These are phyloP conservation scores for Drosophila tsacasi DNA, from an alignment of 1,140 invertebrate genomes.

Conservation along the genomic window DNA sequence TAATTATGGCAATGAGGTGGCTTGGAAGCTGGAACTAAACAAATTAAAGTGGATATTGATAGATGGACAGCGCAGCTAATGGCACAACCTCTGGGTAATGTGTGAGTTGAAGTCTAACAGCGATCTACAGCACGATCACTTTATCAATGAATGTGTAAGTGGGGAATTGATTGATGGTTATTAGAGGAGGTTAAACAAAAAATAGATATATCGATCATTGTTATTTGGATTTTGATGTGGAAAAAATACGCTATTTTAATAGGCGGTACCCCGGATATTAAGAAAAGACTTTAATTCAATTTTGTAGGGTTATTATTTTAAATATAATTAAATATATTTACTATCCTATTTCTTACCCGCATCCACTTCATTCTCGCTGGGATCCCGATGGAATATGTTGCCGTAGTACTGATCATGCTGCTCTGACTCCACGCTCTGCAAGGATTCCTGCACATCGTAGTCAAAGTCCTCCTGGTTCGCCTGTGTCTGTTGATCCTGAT, in stretches of 20 bases:
- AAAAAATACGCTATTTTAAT: not conserved
- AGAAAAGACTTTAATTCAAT: not conserved
- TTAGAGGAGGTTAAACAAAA: not conserved
- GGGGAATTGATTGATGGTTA: constrained; percentile 29
- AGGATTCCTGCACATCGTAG: constrained; percentile 82
- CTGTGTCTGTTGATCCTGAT: constrained; percentile 51
- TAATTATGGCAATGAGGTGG: constrained; percentile 25
- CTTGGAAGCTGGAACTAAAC: constrained; percentile 36
- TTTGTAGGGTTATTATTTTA: not conserved
- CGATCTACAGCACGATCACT: constrained; percentile 16
- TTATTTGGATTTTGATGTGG: not conserved
- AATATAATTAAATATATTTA: not conserved
- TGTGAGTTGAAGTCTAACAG: constrained; percentile 23
- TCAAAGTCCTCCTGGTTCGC: constrained; percentile 75
- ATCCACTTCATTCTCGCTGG: constrained; percentile 82
- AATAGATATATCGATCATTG: not conserved
- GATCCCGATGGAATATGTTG: constrained; percentile 80
- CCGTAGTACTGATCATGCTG: constrained; percentile 86
- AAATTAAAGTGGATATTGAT: constrained; percentile 47
- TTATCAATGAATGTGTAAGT: constrained; percentile 17
- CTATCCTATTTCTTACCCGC: constrained; percentile 36
- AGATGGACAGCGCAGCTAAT: constrained; percentile 33
- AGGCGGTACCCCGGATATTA: not conserved
- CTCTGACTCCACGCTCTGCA: constrained; percentile 89
- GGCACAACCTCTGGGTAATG: constrained; percentile 25